These are phyloP conservation scores for Augochlora pura DNA, from an alignment of 1,140 invertebrate genomes.

Conservation along the genomic window DNA sequence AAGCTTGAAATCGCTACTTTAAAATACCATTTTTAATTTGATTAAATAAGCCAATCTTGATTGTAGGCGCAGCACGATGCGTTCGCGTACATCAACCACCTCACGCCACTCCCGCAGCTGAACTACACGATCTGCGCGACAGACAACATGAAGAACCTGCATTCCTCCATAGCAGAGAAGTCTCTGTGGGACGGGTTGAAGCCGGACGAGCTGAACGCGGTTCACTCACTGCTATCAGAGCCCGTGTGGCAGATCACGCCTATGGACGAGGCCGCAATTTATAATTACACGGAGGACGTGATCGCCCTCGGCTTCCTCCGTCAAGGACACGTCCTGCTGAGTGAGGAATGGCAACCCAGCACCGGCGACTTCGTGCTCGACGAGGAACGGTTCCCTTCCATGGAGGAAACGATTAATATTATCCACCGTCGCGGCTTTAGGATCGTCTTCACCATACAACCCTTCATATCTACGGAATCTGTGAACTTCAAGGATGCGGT, in stretches of 20 bases:
- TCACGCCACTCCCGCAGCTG: slow-evolving; percentile 84
- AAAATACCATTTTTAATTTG: too few species aligned
- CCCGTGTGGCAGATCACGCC: slow-evolving; percentile 92
- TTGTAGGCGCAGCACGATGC: slow-evolving; percentile 85
- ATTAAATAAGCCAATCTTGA: too few species aligned
- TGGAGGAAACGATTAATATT: slow-evolving; percentile 89
- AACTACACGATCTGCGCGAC: slow-evolving; percentile 93
- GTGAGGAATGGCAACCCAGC: slow-evolving; percentile 91
- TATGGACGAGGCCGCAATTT: slow-evolving; percentile 85
- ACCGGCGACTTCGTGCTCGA: slow-evolving; percentile 90
- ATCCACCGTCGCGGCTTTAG: slow-evolving; percentile 91
- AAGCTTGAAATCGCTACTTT: too few species aligned
- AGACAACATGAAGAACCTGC: slow-evolving; percentile 87
- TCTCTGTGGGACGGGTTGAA: slow-evolving; percentile 90
- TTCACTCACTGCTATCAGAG: slow-evolving; percentile 89
- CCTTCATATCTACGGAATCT: slow-evolving; percentile 93
- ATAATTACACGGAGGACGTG: slow-evolving; percentile 91
- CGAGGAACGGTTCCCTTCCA: slow-evolving; percentile 85
- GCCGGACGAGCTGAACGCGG: slow-evolving; percentile 85
- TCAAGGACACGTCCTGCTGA: slow-evolving; percentile 90
- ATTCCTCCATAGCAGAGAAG: slow-evolving; percentile 87
- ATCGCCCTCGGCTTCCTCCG: slow-evolving; percentile 87
- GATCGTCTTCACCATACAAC: slow-evolving; percentile 91
- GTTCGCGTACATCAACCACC: slow-evolving; percentile 87
- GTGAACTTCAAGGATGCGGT: slow-evolving; percentile 89